Percentiles rank a stretch among this genome's conserved stretches.
These are phyloP conservation scores for Eunapius fragilis DNA, from an alignment of 37 sponge, comb jelly and placozoan genomes.

Conservation along the genomic window DNA sequence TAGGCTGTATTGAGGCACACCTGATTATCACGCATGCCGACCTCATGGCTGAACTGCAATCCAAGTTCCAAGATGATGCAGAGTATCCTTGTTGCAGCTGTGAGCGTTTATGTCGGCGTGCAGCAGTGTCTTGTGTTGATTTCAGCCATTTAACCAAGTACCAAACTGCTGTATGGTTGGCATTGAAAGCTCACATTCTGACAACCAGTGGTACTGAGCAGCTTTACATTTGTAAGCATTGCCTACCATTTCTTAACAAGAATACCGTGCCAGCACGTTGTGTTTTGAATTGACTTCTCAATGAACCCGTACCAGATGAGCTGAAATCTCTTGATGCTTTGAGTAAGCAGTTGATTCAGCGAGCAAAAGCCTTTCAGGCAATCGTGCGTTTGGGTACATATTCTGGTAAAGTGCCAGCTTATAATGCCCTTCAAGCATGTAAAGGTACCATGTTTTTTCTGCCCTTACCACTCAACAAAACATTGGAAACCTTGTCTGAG, in stretches of 20 bases:
- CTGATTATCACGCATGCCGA: too few relatives aligned
- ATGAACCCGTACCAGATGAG: slow-evolving; percentile 44
- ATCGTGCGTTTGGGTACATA: slow-evolving; percentile 55
- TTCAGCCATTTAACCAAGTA: too few relatives aligned
- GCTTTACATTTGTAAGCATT: slow-evolving; percentile 53
- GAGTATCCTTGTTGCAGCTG: too few relatives aligned
- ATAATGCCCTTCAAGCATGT: slow-evolving; percentile 47
- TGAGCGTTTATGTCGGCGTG: too few relatives aligned
- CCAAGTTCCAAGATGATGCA: too few relatives aligned
- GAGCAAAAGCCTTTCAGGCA: slow-evolving; percentile 60
- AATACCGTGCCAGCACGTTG: slow-evolving; percentile 50
- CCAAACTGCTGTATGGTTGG: too few relatives aligned
- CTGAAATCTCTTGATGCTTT: too few relatives aligned
- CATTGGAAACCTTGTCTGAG: slow-evolving; percentile 33
- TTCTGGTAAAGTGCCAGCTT: slow-evolving; percentile 44
- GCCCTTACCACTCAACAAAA: slow-evolving; percentile 43
- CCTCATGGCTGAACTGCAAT: too few relatives aligned
- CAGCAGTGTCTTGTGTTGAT: too few relatives aligned
- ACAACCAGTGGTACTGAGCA: neutral
- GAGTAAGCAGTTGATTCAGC: slow-evolving; percentile 53
- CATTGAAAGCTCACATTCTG: slow-evolving; percentile 29
- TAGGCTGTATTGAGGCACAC: too few relatives aligned
- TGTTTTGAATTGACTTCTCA: slow-evolving; percentile 59
- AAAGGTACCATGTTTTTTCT: slow-evolving; percentile 65
- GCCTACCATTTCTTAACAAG: slow-evolving; percentile 21